Conservation (phyloP, 2,888 invertebrate genomes). For the Agrenia bidenticulata region DNA sequence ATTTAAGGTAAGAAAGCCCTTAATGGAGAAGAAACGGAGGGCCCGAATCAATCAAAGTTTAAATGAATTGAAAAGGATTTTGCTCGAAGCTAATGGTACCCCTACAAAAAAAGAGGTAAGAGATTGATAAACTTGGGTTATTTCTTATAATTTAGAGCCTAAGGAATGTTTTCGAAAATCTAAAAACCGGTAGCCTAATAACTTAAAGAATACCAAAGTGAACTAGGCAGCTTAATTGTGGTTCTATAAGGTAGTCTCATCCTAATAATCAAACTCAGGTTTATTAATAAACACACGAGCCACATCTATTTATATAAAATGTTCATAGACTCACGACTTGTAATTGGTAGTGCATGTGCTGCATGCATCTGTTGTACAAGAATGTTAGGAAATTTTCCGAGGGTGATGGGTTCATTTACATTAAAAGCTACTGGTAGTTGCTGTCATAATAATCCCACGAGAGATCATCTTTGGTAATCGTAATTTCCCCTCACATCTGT, state of each 20-base stretch:
- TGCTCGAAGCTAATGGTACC: conserved; percentile 56
- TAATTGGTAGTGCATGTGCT: no score
- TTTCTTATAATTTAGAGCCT: conserved; percentile 1
- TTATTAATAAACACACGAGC: conserved; percentile 2
- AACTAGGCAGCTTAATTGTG: conserved; percentile 4
- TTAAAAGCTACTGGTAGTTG: conserved; percentile 20
- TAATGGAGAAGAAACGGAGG: conserved; percentile 62
- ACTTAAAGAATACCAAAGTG: not conserved
- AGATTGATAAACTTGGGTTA: conserved; percentile 49
- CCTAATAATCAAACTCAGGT: conserved; percentile 6
- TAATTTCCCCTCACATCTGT: conserved; percentile 3
- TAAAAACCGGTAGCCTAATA: conserved; percentile 19
- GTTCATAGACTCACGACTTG: no score
- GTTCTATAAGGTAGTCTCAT: not conserved
- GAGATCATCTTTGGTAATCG: conserved; percentile 12
- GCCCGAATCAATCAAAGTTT: conserved; percentile 62
- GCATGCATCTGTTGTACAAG: no score
- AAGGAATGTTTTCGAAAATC: no score
- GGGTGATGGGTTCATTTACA: conserved; percentile 24
- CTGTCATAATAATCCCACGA: conserved; percentile 17
- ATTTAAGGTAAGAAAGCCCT: conserved; percentile 60
- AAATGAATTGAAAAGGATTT: conserved; percentile 60
- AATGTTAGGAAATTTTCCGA: not conserved
- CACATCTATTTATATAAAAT: no score
- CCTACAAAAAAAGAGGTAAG: conserved; percentile 53